Evolutionary conservation across 2,113 vertebrate species (phyloP).

Genomic region (Nannobrachium achirus): DNA sequence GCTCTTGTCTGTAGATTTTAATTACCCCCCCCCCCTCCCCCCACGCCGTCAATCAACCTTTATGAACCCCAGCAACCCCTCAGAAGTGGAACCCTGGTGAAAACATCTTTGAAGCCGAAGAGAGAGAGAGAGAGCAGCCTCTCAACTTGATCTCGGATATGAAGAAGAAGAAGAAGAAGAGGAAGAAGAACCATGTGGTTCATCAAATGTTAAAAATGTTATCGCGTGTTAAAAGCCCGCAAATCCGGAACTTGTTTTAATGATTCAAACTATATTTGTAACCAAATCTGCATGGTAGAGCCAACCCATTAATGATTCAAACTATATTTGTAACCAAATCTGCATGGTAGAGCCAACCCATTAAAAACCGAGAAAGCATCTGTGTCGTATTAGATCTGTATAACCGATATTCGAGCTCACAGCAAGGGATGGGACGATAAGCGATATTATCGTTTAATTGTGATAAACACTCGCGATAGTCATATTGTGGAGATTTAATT

Average conservation of each 20-base stretch:
- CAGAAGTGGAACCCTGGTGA: conserved; percentile 47
- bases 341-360: too few species aligned
- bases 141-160: conserved; percentile 54
- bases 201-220: conserved; percentile 48
- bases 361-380: too few species aligned
- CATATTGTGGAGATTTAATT: too few species aligned
- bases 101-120: conserved; percentile 56
- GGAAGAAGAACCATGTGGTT: conserved; percentile 29
- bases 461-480: too few species aligned
- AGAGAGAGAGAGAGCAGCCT: conserved; percentile 47
- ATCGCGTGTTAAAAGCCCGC: conserved; percentile 31
- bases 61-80: conserved; percentile 44
- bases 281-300: too few species aligned
- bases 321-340: too few species aligned
- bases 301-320: not conserved
- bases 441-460: too few species aligned
- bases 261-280: too few species aligned
- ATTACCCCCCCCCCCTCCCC: conserved; percentile 57
- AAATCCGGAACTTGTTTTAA: conserved; percentile 6
- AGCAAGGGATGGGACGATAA: too few species aligned
- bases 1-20: conserved; percentile 60
- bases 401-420: too few species aligned
- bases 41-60: conserved; percentile 71
- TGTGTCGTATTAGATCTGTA: too few species aligned
- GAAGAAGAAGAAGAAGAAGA: too few species aligned